These are phyloP conservation scores for Hephaestus fuliginosus DNA, from an alignment of 2,797 vertebrate species.

Conservation along the genomic window DNA sequence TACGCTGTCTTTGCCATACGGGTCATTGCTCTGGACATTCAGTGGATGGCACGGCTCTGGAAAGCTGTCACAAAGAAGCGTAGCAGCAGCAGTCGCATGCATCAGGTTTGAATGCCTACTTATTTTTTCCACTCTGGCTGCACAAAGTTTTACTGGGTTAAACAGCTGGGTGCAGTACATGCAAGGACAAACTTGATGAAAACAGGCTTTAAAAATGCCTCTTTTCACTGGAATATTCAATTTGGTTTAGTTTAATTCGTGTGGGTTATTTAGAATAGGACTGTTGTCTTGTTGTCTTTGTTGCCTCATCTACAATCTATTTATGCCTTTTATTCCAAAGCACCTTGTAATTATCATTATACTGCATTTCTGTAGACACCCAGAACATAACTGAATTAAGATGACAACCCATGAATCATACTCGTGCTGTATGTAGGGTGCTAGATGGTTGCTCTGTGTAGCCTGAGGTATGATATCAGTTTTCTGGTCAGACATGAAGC, in stretches of 20 bases:
- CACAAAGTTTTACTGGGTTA: conserved; percentile 13
- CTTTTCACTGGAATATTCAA: conserved; percentile 26
- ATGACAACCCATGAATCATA: conserved; percentile 30
- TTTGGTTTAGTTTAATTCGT: conserved; percentile 19
- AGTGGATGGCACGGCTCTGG: conserved; percentile 56
- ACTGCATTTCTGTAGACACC: conserved; percentile 6
- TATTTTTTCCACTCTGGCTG: conserved; percentile 19
- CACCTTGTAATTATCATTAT: conserved; percentile 19
- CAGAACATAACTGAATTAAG: conserved; percentile 36
- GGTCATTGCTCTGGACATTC: conserved; percentile 77
- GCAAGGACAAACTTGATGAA: conserved; percentile 10
- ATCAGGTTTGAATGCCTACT: conserved; percentile 37
- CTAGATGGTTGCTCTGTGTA: conserved; percentile 5
- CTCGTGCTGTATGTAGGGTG: not conserved
- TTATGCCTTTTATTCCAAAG: conserved; percentile 33
- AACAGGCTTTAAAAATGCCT: conserved; percentile 18
- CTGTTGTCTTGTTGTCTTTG: conserved; percentile 17
- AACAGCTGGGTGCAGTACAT: conserved; percentile 4
- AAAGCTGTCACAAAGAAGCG: conserved; percentile 60
- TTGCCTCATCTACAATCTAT: conserved; percentile 31
- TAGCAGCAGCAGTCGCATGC: conserved; percentile 44
- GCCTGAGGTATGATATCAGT: conserved; percentile 11
- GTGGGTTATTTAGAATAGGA: conserved; percentile 17
- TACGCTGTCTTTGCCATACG: conserved; percentile 64
- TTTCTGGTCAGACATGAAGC: conserved; percentile 32